These are phyloP conservation scores for Tenthredo amoena DNA, from an alignment of 2,888 invertebrate genomes.

Conservation along the genomic window DNA sequence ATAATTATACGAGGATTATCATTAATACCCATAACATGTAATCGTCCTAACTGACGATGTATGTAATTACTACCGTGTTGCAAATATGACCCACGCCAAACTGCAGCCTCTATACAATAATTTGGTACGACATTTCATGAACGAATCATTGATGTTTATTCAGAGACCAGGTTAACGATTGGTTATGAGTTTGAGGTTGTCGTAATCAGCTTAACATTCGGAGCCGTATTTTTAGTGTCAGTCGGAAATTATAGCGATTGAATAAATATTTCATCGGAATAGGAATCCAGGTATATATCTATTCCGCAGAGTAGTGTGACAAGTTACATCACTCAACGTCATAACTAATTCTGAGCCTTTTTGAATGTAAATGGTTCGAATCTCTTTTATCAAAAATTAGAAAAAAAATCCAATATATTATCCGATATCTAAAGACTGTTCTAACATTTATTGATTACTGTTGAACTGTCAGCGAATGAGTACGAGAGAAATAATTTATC, in stretches of 20 bases:
- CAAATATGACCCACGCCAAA: slow-evolving; percentile 22
- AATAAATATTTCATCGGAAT: not conserved
- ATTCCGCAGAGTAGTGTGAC: not conserved
- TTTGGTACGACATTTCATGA: slow-evolving; percentile 1
- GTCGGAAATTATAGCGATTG: not conserved
- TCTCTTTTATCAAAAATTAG: too few relatives aligned
- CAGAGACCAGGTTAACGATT: not conserved
- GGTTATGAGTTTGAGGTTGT: slow-evolving; percentile 31
- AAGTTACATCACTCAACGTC: not conserved
- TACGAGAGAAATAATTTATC: too few relatives aligned
- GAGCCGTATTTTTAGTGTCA: not conserved
- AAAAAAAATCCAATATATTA: too few relatives aligned
- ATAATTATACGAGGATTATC: slow-evolving; percentile 54
- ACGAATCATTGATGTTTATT: slow-evolving; percentile 10
- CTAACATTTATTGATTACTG: too few relatives aligned
- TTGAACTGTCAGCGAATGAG: too few relatives aligned
- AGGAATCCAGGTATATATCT: not conserved
- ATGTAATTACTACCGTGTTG: slow-evolving; percentile 35
- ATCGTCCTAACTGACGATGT: slow-evolving; percentile 46
- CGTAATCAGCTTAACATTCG: not conserved
- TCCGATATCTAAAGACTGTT: too few relatives aligned
- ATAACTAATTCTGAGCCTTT: not conserved
- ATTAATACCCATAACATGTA: slow-evolving; percentile 51
- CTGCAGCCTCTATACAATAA: not conserved
- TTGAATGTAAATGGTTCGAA: not conserved